Conservation (phyloP, 2,797 vertebrate genomes). For the Acanthornis magna region DNA sequence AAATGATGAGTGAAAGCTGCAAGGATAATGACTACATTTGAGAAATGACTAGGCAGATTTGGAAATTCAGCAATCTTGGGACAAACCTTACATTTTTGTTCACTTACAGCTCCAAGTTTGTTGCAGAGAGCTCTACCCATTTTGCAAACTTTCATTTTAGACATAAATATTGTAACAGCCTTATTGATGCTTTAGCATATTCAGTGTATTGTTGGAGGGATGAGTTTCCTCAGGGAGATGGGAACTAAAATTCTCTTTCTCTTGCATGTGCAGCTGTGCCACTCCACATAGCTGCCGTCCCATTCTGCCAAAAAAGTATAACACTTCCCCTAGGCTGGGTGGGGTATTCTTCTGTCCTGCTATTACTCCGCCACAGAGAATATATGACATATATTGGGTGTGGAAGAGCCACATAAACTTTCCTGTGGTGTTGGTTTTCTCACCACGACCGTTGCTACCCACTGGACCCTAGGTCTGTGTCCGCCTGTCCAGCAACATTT, state of each 20-base stretch:
- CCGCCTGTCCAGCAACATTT: background rate
- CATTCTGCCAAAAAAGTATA: background rate
- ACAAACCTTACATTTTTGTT: background rate
- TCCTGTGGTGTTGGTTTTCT: background rate
- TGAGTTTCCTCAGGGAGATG: background rate
- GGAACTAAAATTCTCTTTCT: background rate
- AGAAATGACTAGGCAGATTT: background rate
- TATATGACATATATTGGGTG: background rate
- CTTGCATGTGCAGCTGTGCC: background rate
- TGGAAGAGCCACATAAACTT: background rate
- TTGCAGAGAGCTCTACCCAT: background rate
- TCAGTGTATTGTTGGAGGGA: background rate
- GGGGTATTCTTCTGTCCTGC: background rate
- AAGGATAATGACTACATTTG: background rate
- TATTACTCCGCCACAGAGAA: background rate
- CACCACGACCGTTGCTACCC: background rate
- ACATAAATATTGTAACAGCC: background rate
- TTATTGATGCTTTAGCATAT: background rate
- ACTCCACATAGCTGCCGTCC: background rate
- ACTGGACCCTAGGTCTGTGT: background rate
- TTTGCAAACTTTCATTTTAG: conserved; percentile 39
- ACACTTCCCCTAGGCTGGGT: background rate
- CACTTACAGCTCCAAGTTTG: background rate
- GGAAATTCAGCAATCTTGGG: background rate
- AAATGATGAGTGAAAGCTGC: background rate